These are phyloP conservation scores for Morinoia aosen DNA, from an alignment of 2,888 invertebrate genomes.

Conservation along the genomic window DNA sequence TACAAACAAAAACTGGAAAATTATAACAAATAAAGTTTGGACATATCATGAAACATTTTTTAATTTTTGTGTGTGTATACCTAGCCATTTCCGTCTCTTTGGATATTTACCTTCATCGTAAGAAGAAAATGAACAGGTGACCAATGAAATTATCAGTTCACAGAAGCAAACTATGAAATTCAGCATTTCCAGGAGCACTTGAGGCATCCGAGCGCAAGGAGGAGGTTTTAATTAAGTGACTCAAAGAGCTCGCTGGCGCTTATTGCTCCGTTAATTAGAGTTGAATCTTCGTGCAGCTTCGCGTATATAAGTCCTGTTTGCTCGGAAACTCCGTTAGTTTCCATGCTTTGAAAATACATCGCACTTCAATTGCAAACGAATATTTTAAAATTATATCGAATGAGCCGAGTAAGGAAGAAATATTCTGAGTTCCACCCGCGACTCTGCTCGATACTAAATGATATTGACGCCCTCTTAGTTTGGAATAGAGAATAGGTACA, in stretches of 20 bases:
- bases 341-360: not conserved
- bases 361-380: not conserved
- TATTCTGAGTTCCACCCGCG: not conserved
- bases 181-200: not conserved
- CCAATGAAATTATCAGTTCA: not conserved
- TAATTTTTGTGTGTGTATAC: not conserved
- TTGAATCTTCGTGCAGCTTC: not conserved
- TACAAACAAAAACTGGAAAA: not conserved
- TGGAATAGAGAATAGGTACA: not conserved
- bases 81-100: no score
- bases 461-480: not conserved
- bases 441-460: not conserved
- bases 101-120: not conserved
- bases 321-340: not conserved
- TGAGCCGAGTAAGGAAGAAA: not conserved
- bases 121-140: not conserved
- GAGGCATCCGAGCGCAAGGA: conserved; percentile 4
- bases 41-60: not conserved
- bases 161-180: not conserved
- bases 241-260: not conserved
- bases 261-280: conserved; percentile 8
- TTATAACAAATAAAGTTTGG: not conserved
- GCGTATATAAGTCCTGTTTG: conserved; percentile 2
- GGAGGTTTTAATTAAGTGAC: conserved; percentile 12
- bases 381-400: not conserved